Evolutionary conservation across 1,140 invertebrate genomes (phyloP).

Genomic region (Drosophila willistoni): DNA sequence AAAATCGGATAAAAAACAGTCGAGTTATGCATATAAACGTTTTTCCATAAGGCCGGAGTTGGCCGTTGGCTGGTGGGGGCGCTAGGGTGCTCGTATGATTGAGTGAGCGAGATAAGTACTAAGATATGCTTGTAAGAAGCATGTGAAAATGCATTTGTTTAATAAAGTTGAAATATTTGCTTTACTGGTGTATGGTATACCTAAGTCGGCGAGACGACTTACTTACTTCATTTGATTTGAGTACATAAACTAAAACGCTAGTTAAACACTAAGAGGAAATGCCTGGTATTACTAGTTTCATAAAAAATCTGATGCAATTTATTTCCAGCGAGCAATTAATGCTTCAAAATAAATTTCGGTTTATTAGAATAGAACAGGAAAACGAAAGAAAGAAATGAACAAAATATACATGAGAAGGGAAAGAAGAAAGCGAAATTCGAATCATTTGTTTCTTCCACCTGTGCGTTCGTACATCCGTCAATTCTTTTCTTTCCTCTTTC

Average conservation of each 20-base stretch:
- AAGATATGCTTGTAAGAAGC: too few relatives aligned
- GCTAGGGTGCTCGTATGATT: too few relatives aligned
- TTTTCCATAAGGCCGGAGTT: too few relatives aligned
- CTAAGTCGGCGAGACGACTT: too few relatives aligned
- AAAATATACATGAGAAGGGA: neutral
- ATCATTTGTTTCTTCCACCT: slow-evolving; percentile 29
- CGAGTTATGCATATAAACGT: too few relatives aligned
- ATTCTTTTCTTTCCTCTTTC: neutral
- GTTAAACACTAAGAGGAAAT: neutral
- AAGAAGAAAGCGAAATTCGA: neutral
- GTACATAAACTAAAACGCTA: neutral
- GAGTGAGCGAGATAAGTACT: too few relatives aligned
- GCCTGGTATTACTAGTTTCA: neutral
- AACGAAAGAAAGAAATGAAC: neutral
- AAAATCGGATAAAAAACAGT: too few relatives aligned
- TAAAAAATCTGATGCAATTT: slow-evolving; percentile 23
- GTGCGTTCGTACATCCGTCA: neutral
- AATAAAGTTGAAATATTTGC: too few relatives aligned
- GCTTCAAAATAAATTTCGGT: slow-evolving; percentile 49
- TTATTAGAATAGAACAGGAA: neutral
- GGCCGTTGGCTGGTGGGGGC: too few relatives aligned
- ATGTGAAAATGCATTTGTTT: too few relatives aligned
- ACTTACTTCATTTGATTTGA: too few relatives aligned
- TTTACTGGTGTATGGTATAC: too few relatives aligned
- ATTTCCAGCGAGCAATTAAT: slow-evolving; percentile 54